Conservation (phyloP, 2,113 vertebrate species). For the Embiotoca jacksoni region DNA sequence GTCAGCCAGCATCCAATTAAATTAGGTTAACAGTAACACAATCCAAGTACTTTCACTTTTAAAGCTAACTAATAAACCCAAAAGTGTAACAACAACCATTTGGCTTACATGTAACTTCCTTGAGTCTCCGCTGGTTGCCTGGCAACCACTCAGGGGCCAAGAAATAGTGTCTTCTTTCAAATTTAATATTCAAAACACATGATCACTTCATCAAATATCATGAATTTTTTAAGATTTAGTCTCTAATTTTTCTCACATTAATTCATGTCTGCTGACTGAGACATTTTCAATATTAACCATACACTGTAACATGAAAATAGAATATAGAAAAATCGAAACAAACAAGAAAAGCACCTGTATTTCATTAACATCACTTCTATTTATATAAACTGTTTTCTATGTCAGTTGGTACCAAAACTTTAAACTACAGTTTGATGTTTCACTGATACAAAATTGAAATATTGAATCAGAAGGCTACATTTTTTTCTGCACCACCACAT, state of each 20-base stretch:
- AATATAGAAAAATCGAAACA: too few relatives aligned
- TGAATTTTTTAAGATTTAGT: background rate
- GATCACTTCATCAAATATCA: background rate
- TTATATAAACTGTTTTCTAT: background rate
- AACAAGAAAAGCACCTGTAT: background rate
- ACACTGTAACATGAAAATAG: too few relatives aligned
- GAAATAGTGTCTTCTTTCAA: slow-evolving; percentile 4
- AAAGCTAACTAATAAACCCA: slow-evolving; percentile 7
- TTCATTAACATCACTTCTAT: background rate
- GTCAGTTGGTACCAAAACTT: background rate
- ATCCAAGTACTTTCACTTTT: background rate
- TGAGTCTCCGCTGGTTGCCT: background rate
- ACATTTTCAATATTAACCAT: too few relatives aligned
- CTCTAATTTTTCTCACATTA: background rate
- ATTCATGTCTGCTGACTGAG: too few relatives aligned
- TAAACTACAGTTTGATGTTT: background rate
- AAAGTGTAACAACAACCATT: background rate
- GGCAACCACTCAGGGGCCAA: background rate
- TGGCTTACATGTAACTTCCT: slow-evolving; percentile 2
- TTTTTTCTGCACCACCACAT: background rate
- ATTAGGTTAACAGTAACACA: background rate
- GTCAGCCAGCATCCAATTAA: background rate
- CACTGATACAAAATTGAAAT: background rate
- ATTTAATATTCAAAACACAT: background rate
- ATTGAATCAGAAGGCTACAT: background rate